phyloP scores from a whole-genome alignment of 1,140 invertebrate species.

The Halesus radiatus region DNA sequence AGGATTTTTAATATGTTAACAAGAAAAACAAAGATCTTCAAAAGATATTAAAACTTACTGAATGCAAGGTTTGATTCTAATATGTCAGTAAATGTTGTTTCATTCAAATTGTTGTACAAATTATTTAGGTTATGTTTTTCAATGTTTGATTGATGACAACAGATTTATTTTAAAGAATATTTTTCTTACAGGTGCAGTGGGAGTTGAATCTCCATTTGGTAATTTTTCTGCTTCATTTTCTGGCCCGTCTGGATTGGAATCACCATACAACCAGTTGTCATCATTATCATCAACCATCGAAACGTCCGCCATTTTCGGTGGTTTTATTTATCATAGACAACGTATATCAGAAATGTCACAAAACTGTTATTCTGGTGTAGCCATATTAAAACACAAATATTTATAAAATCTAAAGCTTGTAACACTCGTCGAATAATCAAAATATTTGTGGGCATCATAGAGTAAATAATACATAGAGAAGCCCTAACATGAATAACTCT shows the following conservation, averaged over 20 bases:
- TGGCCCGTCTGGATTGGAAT: slow-evolving; percentile 38
- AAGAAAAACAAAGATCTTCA: neutral
- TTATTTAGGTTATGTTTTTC: slow-evolving; percentile 32
- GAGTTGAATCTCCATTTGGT: slow-evolving; percentile 35
- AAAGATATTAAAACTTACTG: neutral
- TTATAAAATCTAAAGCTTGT: too few species aligned
- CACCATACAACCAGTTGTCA: slow-evolving; percentile 48
- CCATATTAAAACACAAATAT: neutral
- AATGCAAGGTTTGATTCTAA: too few species aligned
- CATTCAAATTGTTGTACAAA: too few species aligned
- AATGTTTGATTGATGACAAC: too few species aligned
- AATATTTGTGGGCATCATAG: too few species aligned
- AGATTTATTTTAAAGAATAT: too few species aligned
- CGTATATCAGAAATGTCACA: slow-evolving; percentile 5
- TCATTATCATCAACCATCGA: slow-evolving; percentile 42
- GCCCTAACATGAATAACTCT: too few species aligned
- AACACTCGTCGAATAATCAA: too few species aligned
- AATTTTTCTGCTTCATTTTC: slow-evolving; percentile 19
- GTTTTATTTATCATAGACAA: slow-evolving; percentile 32
- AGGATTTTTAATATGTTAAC: too few species aligned
- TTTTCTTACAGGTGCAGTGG: slow-evolving; percentile 25
- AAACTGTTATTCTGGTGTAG: neutral
- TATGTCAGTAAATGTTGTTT: too few species aligned
- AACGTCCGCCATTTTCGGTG: slow-evolving; percentile 45
- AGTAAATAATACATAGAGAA: too few species aligned